These are phyloP conservation scores for Astropecten irregularis DNA, from an alignment of 53 echinoderm and acorn worm genomes.

Conservation along the genomic window DNA sequence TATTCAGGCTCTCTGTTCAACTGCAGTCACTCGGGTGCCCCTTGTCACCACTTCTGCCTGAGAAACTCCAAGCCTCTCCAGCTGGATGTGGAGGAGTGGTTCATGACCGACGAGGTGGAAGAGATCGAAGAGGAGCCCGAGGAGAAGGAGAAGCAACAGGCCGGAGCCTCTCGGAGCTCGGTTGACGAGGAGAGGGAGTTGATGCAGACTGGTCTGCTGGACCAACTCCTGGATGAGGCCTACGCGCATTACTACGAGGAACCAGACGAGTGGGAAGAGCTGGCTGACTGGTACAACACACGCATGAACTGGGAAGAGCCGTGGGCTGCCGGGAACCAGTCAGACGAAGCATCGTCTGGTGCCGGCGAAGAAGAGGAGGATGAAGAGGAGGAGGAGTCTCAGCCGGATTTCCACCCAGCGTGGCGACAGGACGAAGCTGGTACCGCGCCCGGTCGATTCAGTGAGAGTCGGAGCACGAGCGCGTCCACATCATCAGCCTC, in stretches of 20 bases:
- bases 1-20: slow-evolving; percentile 14
- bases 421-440: background rate
- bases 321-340: background rate
- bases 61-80: slow-evolving; percentile 28
- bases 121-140: background rate
- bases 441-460: background rate
- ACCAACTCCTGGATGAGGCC: slow-evolving; percentile 39
- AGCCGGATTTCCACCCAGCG: no score
- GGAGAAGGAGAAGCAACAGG: background rate
- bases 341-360: background rate
- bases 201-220: background rate
- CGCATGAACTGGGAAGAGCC: slow-evolving; percentile 4
- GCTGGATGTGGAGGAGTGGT: slow-evolving; percentile 30
- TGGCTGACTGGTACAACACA: slow-evolving; percentile 13
- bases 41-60: slow-evolving; percentile 37
- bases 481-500: background rate
- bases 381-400: background rate
- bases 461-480: background rate
- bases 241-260: slow-evolving; percentile 39
- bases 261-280: slow-evolving; percentile 42
- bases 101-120: slow-evolving; percentile 33
- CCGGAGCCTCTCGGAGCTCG: background rate
- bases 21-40: slow-evolving; percentile 16
- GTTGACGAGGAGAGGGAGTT: slow-evolving; percentile 12
- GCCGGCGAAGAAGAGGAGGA: no score